Conservation (phyloP, 1,140 invertebrate genomes). For the Cotesia typhae region DNA sequence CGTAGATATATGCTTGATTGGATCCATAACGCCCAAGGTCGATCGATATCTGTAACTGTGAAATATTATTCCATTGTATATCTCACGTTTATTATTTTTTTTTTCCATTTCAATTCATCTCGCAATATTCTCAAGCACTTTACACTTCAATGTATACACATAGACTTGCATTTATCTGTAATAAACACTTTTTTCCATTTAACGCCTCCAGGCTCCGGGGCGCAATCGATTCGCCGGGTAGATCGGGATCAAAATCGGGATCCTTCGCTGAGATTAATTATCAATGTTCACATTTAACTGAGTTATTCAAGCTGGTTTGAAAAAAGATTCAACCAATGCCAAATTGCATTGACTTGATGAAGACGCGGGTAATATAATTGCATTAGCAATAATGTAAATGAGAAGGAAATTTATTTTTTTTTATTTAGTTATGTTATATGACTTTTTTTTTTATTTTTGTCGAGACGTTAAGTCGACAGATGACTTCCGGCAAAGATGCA, state of each 20-base stretch:
- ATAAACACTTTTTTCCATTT: constrained; percentile 27
- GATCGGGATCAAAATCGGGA: constrained; percentile 2
- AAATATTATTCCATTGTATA: constrained; percentile 52
- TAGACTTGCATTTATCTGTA: too few relatives aligned
- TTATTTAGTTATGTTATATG: background rate
- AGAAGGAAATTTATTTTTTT: background rate
- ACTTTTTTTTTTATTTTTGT: background rate
- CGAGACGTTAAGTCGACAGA: background rate
- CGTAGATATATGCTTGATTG: constrained; percentile 25
- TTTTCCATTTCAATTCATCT: constrained; percentile 13
- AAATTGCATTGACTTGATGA: too few relatives aligned
- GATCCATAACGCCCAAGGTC: constrained; percentile 37
- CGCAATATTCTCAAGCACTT: constrained; percentile 9
- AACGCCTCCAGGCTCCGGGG: constrained; percentile 31
- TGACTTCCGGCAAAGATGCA: constrained; percentile 12
- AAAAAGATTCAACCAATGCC: too few relatives aligned
- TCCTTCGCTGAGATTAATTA: constrained; percentile 34
- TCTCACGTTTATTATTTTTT: constrained; percentile 26
- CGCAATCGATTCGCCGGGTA: constrained; percentile 14
- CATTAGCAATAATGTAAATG: too few relatives aligned
- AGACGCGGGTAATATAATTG: too few relatives aligned
- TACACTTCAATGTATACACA: background rate
- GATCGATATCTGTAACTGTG: constrained; percentile 48
- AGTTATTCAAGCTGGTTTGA: constrained; percentile 13
- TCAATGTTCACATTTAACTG: constrained; percentile 29